A percentile compares a stretch with the other conserved stretches of the same genome.
Conservation (phyloP, 2,113 vertebrate species). For the Callithrix jacchus region DNA sequence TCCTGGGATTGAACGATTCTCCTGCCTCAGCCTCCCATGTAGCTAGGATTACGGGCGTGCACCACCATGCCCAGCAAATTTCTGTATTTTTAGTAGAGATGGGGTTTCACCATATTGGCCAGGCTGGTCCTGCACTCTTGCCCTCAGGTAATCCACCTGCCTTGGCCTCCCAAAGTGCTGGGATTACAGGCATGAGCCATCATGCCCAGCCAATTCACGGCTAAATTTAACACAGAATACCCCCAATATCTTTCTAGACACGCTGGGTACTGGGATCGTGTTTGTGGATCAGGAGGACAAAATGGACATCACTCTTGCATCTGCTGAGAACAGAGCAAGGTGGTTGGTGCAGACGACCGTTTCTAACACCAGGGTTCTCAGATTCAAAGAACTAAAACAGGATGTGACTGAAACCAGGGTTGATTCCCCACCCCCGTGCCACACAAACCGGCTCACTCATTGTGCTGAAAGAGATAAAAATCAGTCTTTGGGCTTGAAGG, state of each 20-base stretch:
- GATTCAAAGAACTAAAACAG: conserved; percentile 63
- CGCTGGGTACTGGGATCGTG: rapidly evolving
- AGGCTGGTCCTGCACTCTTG: background rate
- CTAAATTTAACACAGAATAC: background rate
- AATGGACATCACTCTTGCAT: background rate
- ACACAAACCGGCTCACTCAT: background rate
- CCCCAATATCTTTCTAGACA: background rate
- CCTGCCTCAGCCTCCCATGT: background rate
- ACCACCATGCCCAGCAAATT: background rate
- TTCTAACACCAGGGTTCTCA: background rate
- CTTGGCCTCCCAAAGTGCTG: background rate
- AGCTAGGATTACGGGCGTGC: background rate
- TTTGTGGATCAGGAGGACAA: too few species aligned
- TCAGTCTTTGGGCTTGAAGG: background rate
- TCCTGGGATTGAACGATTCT: background rate
- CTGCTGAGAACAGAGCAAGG: background rate
- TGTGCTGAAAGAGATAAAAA: conserved; percentile 22
- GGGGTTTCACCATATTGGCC: background rate
- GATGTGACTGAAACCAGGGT: conserved; percentile 57
- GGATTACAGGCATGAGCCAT: background rate
- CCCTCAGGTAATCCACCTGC: background rate
- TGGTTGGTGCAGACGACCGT: background rate
- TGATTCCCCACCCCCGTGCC: background rate
- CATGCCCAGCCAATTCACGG: rapidly evolving
- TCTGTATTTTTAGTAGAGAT: background rate